Evolutionary conservation across 2,888 invertebrate genomes (phyloP).

Genomic region (Matsumyia berberina): DNA sequence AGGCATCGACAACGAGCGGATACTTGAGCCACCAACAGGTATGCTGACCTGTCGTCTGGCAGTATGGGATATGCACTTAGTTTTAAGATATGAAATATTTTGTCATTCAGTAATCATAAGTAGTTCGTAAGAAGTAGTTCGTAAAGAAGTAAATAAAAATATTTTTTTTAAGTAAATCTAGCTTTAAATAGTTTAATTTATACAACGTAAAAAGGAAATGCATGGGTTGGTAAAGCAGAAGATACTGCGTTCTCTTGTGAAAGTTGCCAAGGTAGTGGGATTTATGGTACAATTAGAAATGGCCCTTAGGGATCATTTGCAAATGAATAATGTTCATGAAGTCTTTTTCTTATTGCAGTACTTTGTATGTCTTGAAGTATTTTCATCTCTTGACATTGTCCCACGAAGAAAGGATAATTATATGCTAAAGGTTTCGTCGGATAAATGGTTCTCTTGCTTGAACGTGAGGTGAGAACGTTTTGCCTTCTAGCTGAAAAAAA

Average conservation of each 20-base stretch:
- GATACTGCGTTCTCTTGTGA: not conserved
- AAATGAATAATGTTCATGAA: constrained; percentile 9
- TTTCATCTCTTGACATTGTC: constrained; percentile 3
- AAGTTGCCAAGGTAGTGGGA: not conserved
- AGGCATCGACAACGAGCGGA: too few relatives aligned
- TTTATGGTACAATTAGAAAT: constrained; percentile 13
- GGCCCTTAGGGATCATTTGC: constrained; percentile 5
- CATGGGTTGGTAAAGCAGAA: not conserved
- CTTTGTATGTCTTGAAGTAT: not conserved
- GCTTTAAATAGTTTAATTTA: too few relatives aligned
- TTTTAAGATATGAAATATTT: too few relatives aligned
- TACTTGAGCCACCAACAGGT: too few relatives aligned
- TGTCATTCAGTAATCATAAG: too few relatives aligned
- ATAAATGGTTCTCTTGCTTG: not conserved
- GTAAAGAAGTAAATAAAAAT: too few relatives aligned
- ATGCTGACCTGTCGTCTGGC: too few relatives aligned
- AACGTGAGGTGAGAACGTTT: not conserved
- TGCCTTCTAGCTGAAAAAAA: not conserved
- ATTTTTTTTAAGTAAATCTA: too few relatives aligned
- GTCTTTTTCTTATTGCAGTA: not conserved
- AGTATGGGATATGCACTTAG: too few relatives aligned
- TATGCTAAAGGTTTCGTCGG: constrained; percentile 13
- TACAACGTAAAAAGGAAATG: constrained; percentile 1
- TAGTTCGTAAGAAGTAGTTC: too few relatives aligned
- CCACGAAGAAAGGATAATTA: constrained; percentile 5